These are phyloP conservation scores for Sebastes steindachneri DNA, from an alignment of 2,797 vertebrate genomes.

Conservation along the genomic window DNA sequence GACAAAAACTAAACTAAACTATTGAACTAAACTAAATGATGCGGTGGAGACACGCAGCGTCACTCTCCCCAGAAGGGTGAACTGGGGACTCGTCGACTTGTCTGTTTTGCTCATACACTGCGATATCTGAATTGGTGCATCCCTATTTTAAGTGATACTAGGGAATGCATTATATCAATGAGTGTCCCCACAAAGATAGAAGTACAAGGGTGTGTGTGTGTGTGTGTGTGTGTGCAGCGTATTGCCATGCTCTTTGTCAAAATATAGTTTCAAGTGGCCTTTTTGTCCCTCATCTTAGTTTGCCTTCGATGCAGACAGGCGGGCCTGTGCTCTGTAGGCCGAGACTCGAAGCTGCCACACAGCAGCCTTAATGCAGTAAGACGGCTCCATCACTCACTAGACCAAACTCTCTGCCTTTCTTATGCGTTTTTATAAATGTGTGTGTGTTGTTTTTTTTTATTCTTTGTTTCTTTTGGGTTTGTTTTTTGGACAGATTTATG, in stretches of 20 bases:
- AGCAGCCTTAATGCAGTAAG: conserved; percentile 65
- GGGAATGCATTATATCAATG: too few relatives aligned
- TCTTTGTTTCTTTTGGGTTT: background rate
- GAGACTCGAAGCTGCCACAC: conserved; percentile 39
- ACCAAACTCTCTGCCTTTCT: conserved; percentile 62
- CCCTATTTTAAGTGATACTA: too few relatives aligned
- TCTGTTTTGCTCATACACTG: too few relatives aligned
- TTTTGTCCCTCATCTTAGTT: conserved; percentile 32
- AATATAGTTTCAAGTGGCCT: conserved; percentile 68
- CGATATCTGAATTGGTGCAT: too few relatives aligned
- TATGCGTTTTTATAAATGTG: background rate
- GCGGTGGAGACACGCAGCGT: too few relatives aligned
- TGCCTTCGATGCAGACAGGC: conserved; percentile 47
- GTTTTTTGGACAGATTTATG: conserved; percentile 16
- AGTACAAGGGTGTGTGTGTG: background rate
- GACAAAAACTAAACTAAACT: too few relatives aligned
- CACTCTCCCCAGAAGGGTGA: too few relatives aligned
- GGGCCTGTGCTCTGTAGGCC: conserved; percentile 30
- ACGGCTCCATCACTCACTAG: conserved; percentile 47
- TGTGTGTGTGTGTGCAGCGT: background rate
- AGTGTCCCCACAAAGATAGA: too few relatives aligned
- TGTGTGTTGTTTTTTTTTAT: background rate
- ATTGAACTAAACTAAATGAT: too few relatives aligned
- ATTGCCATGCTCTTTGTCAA: conserved; percentile 7
- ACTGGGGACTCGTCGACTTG: too few relatives aligned